Percentiles rank a stretch among this genome's conserved stretches.
phyloP scores from a whole-genome alignment of 1,140 invertebrate species.

The Pectinophora gossypiella region DNA sequence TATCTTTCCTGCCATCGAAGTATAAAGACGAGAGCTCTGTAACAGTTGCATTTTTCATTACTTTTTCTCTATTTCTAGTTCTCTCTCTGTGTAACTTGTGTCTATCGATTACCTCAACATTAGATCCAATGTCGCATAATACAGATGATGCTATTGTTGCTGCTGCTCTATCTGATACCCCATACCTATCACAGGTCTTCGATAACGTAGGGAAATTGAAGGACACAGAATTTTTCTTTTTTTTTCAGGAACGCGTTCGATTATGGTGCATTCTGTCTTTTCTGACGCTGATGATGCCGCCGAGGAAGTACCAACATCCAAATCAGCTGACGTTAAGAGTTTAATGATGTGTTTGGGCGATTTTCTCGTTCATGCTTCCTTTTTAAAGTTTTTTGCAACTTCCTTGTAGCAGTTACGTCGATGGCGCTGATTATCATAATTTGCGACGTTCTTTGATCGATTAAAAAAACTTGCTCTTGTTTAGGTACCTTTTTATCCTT shows the following conservation, averaged over 20 bases:
- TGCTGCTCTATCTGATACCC: constrained; percentile 36
- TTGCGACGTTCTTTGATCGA: constrained; percentile 11
- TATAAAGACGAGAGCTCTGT: constrained; percentile 18
- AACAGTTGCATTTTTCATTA: constrained; percentile 6
- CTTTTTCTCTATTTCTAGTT: constrained; percentile 15
- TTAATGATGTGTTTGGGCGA: background rate
- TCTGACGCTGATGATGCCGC: too few relatives aligned
- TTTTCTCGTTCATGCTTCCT: background rate
- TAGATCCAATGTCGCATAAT: constrained; percentile 22
- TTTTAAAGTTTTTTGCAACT: background rate
- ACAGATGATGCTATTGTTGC: constrained; percentile 34
- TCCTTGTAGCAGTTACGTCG: background rate
- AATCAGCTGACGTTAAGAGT: background rate
- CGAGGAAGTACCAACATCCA: constrained; percentile 4
- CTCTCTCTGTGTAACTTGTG: constrained; percentile 32
- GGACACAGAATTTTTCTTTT: constrained; percentile 2
- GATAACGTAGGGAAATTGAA: constrained; percentile 15
- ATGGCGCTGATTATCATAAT: constrained; percentile 5
- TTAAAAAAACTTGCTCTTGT: constrained; percentile 11
- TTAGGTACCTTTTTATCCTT: constrained; percentile 6
- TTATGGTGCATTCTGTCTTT: too few relatives aligned
- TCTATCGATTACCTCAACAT: constrained; percentile 29
- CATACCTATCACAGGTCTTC: constrained; percentile 31
- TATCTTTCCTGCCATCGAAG: constrained; percentile 38
- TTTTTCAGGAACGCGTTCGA: background rate